Evolutionary conservation across 2,113 vertebrate species (phyloP).

Genomic region (Gila orcuttii): DNA sequence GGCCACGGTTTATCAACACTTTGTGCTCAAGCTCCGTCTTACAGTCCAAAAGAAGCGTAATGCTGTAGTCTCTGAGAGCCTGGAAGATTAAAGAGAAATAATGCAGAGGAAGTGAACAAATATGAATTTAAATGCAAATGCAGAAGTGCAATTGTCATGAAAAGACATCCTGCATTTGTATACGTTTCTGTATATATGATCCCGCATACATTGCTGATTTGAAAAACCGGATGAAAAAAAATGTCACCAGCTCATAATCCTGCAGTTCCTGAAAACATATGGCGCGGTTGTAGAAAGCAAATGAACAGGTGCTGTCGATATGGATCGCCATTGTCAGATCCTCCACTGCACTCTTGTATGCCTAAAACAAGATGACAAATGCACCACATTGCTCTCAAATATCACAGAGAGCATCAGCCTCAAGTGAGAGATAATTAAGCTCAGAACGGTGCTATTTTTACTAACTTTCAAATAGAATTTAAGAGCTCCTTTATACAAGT

Average conservation of each 20-base stretch:
- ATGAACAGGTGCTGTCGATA: conserved; percentile 66
- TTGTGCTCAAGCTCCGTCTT: conserved; percentile 69
- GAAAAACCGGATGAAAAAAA: neutral
- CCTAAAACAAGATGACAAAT: conserved; percentile 64
- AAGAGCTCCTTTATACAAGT: conserved; percentile 78
- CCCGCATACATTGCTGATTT: neutral
- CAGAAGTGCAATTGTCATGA: neutral
- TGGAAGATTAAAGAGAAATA: conserved; percentile 61
- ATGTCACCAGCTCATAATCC: conserved; percentile 70
- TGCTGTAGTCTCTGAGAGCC: conserved; percentile 80
- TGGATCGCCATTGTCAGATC: conserved; percentile 75
- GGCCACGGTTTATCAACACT: conserved; percentile 76
- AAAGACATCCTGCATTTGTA: conserved; percentile 5
- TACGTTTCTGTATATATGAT: neutral
- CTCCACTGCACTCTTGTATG: conserved; percentile 71
- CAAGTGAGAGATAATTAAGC: neutral
- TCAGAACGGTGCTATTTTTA: conserved; percentile 15
- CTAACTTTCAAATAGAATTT: conserved; percentile 78
- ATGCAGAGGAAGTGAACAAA: neutral
- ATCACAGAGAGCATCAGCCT: neutral
- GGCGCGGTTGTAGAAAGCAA: conserved; percentile 82
- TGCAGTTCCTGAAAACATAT: conserved; percentile 74
- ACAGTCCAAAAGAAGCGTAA: conserved; percentile 73
- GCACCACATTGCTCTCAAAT: neutral
- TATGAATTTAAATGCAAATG: conserved; percentile 15